phyloP scores from a whole-genome alignment of 2,113 vertebrate genomes.

The Dipodomys spectabilis region DNA sequence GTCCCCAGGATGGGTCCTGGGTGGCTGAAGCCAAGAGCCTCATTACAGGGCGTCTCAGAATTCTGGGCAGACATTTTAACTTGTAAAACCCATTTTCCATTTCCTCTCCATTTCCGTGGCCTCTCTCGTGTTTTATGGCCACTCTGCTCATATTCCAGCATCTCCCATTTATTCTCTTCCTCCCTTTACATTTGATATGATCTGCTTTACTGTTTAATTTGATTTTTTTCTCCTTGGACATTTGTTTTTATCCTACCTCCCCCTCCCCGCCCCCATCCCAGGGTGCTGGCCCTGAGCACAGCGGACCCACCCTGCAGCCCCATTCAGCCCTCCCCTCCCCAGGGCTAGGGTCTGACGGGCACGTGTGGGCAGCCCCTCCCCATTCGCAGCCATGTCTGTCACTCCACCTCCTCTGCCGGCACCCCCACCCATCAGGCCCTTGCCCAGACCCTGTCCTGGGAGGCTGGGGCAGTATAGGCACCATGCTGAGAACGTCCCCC shows the following conservation, averaged over 20 bases:
- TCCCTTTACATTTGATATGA: neutral
- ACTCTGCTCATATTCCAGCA: neutral
- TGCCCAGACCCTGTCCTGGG: too few relatives aligned
- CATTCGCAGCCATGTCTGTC: too few relatives aligned
- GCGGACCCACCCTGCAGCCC: neutral
- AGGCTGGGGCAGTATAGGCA: neutral
- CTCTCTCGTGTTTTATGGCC: neutral
- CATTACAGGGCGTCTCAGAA: neutral
- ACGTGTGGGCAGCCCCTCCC: accelerated
- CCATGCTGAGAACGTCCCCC: neutral
- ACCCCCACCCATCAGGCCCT: too few relatives aligned
- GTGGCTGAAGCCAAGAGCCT: accelerated
- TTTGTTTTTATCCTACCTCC: neutral
- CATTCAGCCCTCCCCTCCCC: too few relatives aligned
- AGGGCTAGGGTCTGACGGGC: accelerated
- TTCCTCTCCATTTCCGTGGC: neutral
- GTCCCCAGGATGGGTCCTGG: accelerated
- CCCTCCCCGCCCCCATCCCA: neutral
- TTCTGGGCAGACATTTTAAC: neutral
- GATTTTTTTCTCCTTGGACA: neutral
- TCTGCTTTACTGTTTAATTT: neutral
- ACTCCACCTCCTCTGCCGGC: neutral
- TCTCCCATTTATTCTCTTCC: neutral
- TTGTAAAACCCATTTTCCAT: accelerated
- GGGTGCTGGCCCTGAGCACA: accelerated